Evolutionary conservation across 2,888 invertebrate species (phyloP).

Genomic region (Callinectes sapidus): DNA sequence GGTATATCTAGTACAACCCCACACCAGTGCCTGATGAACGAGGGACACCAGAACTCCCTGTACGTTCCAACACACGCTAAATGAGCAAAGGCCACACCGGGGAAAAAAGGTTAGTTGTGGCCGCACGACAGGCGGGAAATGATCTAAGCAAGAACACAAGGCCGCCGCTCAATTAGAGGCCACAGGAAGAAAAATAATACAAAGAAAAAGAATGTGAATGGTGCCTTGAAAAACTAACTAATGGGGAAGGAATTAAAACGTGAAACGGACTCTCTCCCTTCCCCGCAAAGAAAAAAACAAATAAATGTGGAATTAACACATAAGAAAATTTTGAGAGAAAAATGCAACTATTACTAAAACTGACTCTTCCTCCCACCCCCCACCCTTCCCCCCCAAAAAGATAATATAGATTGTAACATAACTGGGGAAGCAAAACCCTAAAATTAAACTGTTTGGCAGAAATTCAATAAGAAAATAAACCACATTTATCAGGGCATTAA

Average conservation of each 20-base stretch:
- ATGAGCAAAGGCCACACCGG: slow-evolving; percentile 2
- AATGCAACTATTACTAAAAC: background rate
- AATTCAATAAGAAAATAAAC: no score
- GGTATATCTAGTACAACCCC: background rate
- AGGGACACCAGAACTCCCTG: background rate
- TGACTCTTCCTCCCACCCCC: no score
- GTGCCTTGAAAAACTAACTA: background rate
- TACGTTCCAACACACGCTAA: background rate
- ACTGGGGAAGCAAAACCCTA: background rate
- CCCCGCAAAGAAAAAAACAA: background rate
- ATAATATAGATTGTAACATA: background rate
- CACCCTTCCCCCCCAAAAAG: background rate
- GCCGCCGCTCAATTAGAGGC: background rate
- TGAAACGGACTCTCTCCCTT: background rate
- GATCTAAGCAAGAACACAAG: background rate
- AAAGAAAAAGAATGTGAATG: background rate
- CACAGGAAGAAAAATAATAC: background rate
- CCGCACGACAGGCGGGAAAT: background rate
- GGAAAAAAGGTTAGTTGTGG: background rate
- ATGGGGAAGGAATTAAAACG: background rate
- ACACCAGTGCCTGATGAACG: background rate
- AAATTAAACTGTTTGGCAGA: background rate
- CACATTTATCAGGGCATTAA: no score
- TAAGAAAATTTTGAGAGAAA: background rate
- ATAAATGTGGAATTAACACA: background rate